phyloP scores from a whole-genome alignment of 2,113 vertebrate species.

The Ahaetulla prasina region DNA sequence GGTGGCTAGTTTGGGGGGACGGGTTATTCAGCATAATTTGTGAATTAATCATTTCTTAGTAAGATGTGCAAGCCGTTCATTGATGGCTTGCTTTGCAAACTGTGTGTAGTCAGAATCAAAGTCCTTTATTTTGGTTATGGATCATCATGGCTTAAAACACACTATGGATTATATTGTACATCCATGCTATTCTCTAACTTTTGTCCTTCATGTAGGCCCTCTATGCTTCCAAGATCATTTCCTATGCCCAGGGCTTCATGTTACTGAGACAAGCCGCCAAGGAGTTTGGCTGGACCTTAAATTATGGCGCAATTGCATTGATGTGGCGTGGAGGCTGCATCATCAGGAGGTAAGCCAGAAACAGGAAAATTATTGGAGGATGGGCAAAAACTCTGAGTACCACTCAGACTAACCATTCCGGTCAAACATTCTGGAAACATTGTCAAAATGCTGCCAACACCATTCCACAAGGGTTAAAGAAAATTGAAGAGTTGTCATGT shows the following conservation, averaged over 20 bases:
- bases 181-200: neutral
- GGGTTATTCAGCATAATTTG: neutral
- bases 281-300: constrained; percentile 91
- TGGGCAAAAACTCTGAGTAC: neutral
- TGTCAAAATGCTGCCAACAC: neutral
- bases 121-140: neutral
- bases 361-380: neutral
- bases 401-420: neutral
- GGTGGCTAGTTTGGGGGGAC: neutral
- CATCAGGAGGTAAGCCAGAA: constrained; percentile 82
- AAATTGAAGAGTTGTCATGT: neutral
- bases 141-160: neutral
- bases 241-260: constrained; percentile 97
- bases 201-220: constrained; percentile 74
- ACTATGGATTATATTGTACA: neutral
- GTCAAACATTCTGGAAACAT: neutral
- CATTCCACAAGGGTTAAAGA: neutral
- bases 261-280: constrained; percentile 89
- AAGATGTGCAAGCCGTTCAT: neutral
- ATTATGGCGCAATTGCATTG: constrained; percentile 92
- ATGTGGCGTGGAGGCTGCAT: constrained; percentile 99
- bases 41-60: neutral
- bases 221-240: constrained; percentile 98
- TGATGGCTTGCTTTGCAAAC: neutral
- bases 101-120: neutral